These are phyloP conservation scores for Poliocrania exsul DNA, from an alignment of 2,797 vertebrate species.

Conservation along the genomic window DNA sequence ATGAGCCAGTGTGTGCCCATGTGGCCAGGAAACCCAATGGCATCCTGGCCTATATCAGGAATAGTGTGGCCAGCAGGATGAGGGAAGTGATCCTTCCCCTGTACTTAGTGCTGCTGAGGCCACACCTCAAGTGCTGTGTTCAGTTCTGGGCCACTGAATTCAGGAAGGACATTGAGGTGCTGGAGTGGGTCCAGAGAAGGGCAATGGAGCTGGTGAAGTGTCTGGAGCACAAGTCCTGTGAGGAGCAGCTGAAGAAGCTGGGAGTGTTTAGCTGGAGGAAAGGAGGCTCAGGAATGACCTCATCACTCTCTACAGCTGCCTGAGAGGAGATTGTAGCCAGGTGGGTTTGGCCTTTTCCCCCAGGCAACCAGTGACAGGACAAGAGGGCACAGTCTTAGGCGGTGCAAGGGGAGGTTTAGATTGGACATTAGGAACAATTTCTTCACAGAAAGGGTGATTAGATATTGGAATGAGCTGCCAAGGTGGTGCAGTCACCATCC, in stretches of 20 bases:
- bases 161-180: not conserved
- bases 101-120: not conserved
- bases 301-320: not conserved
- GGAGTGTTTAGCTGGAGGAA: not conserved
- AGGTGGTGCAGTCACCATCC: rapidly evolving
- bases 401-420: not conserved
- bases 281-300: not conserved
- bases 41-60: not conserved
- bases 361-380: not conserved
- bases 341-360: not conserved
- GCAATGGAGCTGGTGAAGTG: not conserved
- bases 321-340: not conserved
- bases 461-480: not conserved
- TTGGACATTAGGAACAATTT: not conserved
- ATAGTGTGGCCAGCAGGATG: not conserved
- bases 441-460: not conserved
- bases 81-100: not conserved
- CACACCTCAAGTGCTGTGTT: not conserved
- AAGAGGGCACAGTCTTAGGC: not conserved
- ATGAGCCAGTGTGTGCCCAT: not conserved
- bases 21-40: too few relatives aligned
- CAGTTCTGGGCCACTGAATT: not conserved
- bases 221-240: not conserved
- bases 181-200: not conserved
- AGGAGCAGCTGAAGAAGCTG: not conserved